Conservation (phyloP, 2,888 invertebrate genomes). For the Drosophila tanythrix region DNA sequence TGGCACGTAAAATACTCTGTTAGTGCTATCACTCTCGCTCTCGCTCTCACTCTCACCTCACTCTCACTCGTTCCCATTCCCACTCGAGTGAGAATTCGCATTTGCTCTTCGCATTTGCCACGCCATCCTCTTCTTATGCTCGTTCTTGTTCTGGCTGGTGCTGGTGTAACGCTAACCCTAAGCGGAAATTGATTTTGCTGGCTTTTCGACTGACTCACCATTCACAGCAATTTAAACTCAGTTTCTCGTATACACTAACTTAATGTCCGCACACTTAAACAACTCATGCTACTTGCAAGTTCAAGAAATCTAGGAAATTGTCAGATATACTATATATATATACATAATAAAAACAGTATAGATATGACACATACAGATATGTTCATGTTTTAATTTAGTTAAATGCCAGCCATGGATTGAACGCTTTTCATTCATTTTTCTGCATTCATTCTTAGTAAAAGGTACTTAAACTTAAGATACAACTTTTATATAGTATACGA, state of each 20-base stretch:
- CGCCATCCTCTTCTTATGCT: slow-evolving; percentile 5
- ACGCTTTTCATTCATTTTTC: too few species aligned
- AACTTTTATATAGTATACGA: neutral
- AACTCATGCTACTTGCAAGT: neutral
- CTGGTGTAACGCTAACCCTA: slow-evolving; percentile 42
- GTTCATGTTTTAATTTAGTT: neutral
- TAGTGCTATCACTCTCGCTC: slow-evolving; percentile 13
- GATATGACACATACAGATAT: too few species aligned
- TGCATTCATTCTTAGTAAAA: neutral
- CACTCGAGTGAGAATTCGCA: slow-evolving; percentile 7
- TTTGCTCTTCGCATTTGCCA: slow-evolving; percentile 15
- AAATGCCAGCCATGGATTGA: neutral
- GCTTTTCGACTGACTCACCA: slow-evolving; percentile 59
- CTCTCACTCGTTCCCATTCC: neutral
- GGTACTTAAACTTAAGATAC: neutral
- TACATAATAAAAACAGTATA: too few species aligned
- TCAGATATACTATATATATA: neutral
- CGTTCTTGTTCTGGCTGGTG: neutral
- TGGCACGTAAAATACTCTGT: slow-evolving; percentile 60
- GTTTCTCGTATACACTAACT: slow-evolving; percentile 18
- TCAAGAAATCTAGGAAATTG: neutral
- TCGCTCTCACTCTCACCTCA: neutral
- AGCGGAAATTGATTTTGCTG: slow-evolving; percentile 75
- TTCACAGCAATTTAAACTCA: slow-evolving; percentile 23
- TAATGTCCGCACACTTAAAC: neutral